Evolutionary conservation across 2,113 vertebrate species (phyloP), one percentile per base, ranked within the genome.

Genomic region (Blennius ocellaris): DNA sequence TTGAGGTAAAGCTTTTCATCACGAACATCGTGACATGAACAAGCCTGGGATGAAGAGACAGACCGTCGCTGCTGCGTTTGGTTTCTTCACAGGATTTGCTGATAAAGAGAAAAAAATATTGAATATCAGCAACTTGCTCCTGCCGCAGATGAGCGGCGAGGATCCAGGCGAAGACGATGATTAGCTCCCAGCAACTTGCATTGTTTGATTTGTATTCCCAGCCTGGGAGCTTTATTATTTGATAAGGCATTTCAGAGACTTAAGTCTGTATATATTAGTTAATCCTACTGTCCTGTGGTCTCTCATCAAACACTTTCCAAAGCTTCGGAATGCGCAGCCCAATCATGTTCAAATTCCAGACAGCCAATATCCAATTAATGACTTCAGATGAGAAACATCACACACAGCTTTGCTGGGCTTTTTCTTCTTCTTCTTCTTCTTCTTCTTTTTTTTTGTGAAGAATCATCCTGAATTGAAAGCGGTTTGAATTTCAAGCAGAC

Each of bases 401-500:
- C 45, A 39, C n/a, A 11, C 6, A 11, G 50, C 70, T 65, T 50
- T 40, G 59, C 57, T 53, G 15, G 5, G 2, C 2, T 12, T 49
- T 76, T 58, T 30, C 4, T 30, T 30, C n/a, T n/a, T n/a, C n/a
- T n/a, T 30, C 4, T 30, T 30, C 4, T 30, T 30, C 2, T 30
- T 30, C 4, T 30, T 30, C 4, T 30, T 30, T 30, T 30, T 30
- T 30, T 30, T 2, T 43, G 49, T 11, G 57, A 60, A 47, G 51
- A 69, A 65, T 66, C 65, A 73, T 45, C 48, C 65, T 50, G 68
- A 54, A 57, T 21, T 21, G 16, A 62, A 69, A 74, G 69, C 61
- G 37, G 40, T 82, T 81, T 72, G 68, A 84, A 81, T 85, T 78
- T 79, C 40, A 73, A 77, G 77, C 60, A 62, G 75, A 76, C 38